Evolutionary conservation across 2,888 invertebrate genomes (phyloP).

Genomic region (Griposia aprilina): DNA sequence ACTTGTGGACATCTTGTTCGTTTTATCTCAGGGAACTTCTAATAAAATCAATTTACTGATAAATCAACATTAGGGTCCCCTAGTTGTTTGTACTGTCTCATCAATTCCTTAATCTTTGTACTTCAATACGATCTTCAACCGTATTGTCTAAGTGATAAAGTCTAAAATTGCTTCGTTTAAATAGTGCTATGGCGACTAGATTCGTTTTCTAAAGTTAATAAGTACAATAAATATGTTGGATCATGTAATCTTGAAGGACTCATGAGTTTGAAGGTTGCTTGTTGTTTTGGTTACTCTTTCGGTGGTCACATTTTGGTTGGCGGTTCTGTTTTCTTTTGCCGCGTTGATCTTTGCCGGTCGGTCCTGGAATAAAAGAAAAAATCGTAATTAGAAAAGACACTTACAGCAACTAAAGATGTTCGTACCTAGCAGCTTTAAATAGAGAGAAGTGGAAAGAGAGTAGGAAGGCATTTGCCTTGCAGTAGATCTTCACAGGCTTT

Average conservation of each 20-base stretch:
- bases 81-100: constrained; percentile 83
- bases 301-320: constrained; percentile 88
- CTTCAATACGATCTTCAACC: constrained; percentile 74
- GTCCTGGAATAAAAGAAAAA: constrained; percentile 79
- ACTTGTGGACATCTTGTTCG: constrained; percentile 87
- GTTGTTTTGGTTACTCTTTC: constrained; percentile 80
- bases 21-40: constrained; percentile 80
- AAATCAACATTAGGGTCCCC: constrained; percentile 87
- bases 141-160: constrained; percentile 75
- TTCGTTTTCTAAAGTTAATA: constrained; percentile 86
- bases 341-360: constrained; percentile 70
- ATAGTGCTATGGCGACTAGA: constrained; percentile 90
- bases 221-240: constrained; percentile 87
- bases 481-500: no score
- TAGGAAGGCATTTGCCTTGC: no score
- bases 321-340: constrained; percentile 69
- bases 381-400: constrained; percentile 26
- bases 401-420: not conserved
- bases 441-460: no score
- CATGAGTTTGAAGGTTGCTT: constrained; percentile 84
- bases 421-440: no score
- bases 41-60: constrained; percentile 84
- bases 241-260: constrained; percentile 87
- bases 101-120: constrained; percentile 82
- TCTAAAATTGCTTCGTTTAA: constrained; percentile 86